Percentiles rank a stretch among this genome's conserved stretches.
Conservation (phyloP, 2,797 vertebrate genomes). For the Sebastes variabilis region DNA sequence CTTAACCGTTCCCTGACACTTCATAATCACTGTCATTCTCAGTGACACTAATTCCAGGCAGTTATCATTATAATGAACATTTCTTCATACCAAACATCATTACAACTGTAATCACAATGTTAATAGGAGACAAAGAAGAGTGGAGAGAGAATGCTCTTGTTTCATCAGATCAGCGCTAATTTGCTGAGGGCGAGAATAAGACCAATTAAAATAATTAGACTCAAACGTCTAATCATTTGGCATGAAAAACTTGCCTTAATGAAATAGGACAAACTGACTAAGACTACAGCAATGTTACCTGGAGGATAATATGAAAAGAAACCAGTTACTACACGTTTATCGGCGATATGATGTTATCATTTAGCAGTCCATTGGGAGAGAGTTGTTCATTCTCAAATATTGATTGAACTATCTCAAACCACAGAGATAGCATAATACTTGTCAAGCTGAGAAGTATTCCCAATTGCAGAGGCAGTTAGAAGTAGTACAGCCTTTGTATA, state of each 20-base stretch:
- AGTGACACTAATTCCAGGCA: conserved; percentile 37
- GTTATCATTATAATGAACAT: conserved; percentile 55
- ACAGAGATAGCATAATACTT: background rate
- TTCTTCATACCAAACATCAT: conserved; percentile 59
- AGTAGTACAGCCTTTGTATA: background rate
- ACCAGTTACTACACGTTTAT: background rate
- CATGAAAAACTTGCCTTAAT: conserved; percentile 51
- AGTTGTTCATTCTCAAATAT: conserved; percentile 24
- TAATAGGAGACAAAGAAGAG: conserved; percentile 45
- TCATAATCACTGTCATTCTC: conserved; percentile 47
- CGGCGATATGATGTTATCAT: background rate
- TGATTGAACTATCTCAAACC: conserved; percentile 7
- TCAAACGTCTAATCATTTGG: conserved; percentile 44
- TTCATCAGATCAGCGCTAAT: conserved; percentile 50
- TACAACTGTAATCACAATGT: conserved; percentile 55
- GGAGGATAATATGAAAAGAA: background rate
- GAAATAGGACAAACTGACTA: conserved; percentile 25
- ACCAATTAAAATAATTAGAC: conserved; percentile 71
- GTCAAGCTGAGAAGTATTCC: background rate
- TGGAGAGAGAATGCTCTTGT: conserved; percentile 35
- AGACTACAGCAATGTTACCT: background rate
- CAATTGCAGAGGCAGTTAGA: background rate
- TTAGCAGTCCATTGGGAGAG: conserved; percentile 2
- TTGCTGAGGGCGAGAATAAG: conserved; percentile 50
- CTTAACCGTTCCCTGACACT: conserved; percentile 10